Base-by-base conservation (phyloP, 1,140 invertebrate species). In the Protaetia brevitarsis region DNA sequence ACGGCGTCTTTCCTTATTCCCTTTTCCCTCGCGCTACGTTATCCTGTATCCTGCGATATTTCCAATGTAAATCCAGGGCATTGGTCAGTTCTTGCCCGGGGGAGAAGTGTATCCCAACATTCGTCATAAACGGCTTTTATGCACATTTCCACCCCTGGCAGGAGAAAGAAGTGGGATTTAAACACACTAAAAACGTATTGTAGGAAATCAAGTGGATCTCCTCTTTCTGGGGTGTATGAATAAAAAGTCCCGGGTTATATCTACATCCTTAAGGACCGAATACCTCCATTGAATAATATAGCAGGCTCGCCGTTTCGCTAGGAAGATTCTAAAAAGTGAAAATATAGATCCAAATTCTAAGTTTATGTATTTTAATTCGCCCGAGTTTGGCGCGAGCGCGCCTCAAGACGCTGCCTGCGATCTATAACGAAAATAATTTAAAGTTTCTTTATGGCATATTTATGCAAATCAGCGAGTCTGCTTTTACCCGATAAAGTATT, bases 401-500 rank as follows among this genome's bases (percentile, higher is more conserved):
- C n/a, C n/a, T n/a, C n/a, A 63, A 36, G 61, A 63, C 23, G 23
- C 41, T 13, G 19, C n/a, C 16, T 10, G 23, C 36, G 36, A 21
- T 34, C 26, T n/a, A n/a, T n/a, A n/a, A 61, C 28, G 31, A 61
- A 61, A 34, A 61, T 34, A 41, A 63, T 36, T 61, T 56, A 45
- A 19, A 63, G 37, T 51, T 67, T 64, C 65, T 70, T 74, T 71
- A 71, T 67, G 67, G 67, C 69, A 64, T 73, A 70, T 71, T 73
- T 73, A 75, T 75, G 74, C 74, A 75, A 75, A 75, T 74, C 63
- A 57, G 56, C n/a, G 65, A 61, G 62, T 57, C 74, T 75, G 74
- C 65, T 69, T 64, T 66, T 45, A 34, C 65, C 71, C 72, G 76
- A 78, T 78, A 78, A 78, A 78, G 76, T 78, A 78, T 78, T 77